These are phyloP conservation scores for Drosophila ercepeae DNA, from an alignment of 1,140 invertebrate genomes.

Conservation along the genomic window DNA sequence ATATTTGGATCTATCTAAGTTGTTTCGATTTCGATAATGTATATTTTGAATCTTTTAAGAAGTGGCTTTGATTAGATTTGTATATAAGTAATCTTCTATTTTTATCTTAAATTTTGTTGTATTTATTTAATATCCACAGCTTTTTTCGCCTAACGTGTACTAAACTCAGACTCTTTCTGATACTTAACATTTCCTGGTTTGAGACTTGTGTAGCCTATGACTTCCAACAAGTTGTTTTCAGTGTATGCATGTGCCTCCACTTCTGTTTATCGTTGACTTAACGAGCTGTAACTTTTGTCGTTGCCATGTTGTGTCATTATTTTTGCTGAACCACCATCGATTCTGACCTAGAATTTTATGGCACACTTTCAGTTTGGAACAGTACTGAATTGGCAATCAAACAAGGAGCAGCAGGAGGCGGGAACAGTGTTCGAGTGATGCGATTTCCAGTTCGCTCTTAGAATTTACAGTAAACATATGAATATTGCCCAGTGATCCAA, in stretches of 20 bases:
- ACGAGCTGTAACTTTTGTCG: slow-evolving; percentile 18
- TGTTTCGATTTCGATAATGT: too few species aligned
- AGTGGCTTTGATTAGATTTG: too few species aligned
- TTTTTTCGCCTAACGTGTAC: neutral
- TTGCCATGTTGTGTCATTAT: slow-evolving; percentile 40
- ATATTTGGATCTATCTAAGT: neutral
- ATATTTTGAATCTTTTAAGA: too few species aligned
- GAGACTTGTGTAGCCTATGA: neutral
- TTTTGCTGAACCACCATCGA: slow-evolving; percentile 25
- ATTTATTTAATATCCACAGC: neutral
- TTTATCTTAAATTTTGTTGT: neutral
- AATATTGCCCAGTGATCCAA: slow-evolving; percentile 65
- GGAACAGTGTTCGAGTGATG: slow-evolving; percentile 17
- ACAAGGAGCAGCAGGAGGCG: slow-evolving; percentile 29
- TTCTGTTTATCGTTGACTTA: slow-evolving; percentile 17
- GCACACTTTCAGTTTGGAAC: slow-evolving; percentile 70
- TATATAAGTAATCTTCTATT: too few species aligned
- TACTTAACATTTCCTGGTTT: neutral
- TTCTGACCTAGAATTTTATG: slow-evolving; percentile 50
- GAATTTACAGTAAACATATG: slow-evolving; percentile 39
- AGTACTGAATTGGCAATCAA: slow-evolving; percentile 57
- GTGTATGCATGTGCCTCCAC: slow-evolving; percentile 35
- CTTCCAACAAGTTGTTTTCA: slow-evolving; percentile 10
- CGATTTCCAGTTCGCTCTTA: slow-evolving; percentile 26
- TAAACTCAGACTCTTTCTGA: too few species aligned